phyloP scores from a whole-genome alignment of 2,888 invertebrate genomes.

The Ormyrus thymus region DNA sequence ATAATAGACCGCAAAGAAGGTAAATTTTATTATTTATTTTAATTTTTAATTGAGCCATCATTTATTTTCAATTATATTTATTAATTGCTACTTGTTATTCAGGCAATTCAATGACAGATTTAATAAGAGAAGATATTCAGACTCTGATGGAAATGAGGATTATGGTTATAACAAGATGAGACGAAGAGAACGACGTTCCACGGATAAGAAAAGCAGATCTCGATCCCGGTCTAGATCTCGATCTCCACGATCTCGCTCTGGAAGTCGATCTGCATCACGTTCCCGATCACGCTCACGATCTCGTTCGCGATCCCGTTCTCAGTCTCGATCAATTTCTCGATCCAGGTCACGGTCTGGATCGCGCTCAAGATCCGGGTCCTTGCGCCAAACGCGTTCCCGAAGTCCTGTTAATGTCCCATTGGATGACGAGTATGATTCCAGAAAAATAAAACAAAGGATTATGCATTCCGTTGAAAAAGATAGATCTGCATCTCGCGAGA shows the following conservation, averaged over 20 bases:
- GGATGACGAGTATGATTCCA: conserved; percentile 49
- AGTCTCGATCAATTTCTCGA: conserved; percentile 38
- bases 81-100: conserved; percentile 4
- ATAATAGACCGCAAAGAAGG: conserved; percentile 47
- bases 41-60: neutral
- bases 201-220: conserved; percentile 52
- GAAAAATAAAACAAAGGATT: conserved; percentile 44
- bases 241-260: conserved; percentile 27
- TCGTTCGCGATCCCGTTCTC: conserved; percentile 39
- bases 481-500: conserved; percentile 40
- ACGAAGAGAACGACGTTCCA: conserved; percentile 42
- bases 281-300: conserved; percentile 40
- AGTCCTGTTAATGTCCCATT: conserved; percentile 52
- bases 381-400: conserved; percentile 55
- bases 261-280: conserved; percentile 14
- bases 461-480: conserved; percentile 6
- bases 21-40: conserved; percentile 14
- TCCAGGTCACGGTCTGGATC: conserved; percentile 53
- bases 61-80: neutral
- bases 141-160: conserved; percentile 48
- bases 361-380: conserved; percentile 51
- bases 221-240: conserved; percentile 46
- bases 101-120: conserved; percentile 52
- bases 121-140: conserved; percentile 47
- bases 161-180: conserved; percentile 32